phyloP scores from a whole-genome alignment of 2,888 invertebrate genomes.

The Drosophila mulleri region DNA sequence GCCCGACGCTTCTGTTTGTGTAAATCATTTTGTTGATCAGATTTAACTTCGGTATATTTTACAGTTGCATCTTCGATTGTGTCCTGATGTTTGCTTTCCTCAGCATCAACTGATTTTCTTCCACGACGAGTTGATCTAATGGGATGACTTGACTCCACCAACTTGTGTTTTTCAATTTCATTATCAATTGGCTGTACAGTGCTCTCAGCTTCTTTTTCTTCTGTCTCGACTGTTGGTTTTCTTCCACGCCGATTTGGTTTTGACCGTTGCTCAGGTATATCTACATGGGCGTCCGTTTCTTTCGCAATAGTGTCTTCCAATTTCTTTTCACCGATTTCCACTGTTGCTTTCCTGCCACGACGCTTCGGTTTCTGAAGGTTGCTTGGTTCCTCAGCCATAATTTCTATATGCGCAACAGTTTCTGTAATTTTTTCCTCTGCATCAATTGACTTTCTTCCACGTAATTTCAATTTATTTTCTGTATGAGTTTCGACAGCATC shows the following conservation, averaged over 20 bases:
- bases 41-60: background rate
- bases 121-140: conserved; percentile 1
- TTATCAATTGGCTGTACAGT: background rate
- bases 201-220: conserved; percentile 1
- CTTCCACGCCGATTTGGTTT: conserved; percentile 15
- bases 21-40: background rate
- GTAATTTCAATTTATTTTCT: background rate
- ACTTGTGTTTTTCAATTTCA: background rate
- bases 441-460: background rate
- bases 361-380: conserved; percentile 12
- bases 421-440: background rate
- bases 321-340: background rate
- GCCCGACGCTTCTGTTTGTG: background rate
- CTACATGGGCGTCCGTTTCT: background rate
- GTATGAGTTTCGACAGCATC: background rate
- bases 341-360: conserved; percentile 20
- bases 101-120: conserved; percentile 2
- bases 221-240: background rate
- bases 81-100: background rate
- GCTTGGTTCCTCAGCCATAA: background rate
- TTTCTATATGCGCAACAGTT: background rate
- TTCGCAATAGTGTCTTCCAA: background rate
- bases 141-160: background rate
- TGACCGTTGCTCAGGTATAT: background rate
- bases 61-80: background rate